Conservation (phyloP, 2,888 invertebrate genomes). For the Mamestra brassicae region DNA sequence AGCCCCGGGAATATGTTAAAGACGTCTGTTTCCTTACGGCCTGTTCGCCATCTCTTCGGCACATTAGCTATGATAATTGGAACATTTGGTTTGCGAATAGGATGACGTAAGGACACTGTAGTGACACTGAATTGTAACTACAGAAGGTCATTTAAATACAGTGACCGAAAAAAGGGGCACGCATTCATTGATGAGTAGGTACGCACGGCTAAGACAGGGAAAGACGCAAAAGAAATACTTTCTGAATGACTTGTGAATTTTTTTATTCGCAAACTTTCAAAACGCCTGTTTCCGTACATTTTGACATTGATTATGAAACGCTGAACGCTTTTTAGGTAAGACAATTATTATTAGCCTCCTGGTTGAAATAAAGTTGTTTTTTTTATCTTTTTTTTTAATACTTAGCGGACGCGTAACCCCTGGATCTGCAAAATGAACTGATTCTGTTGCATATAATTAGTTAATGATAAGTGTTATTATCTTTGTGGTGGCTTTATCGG, state of each 20-base stretch:
- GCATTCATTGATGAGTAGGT: neutral
- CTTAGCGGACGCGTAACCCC: too few species aligned
- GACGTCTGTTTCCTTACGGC: slow-evolving; percentile 69
- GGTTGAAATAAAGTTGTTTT: too few species aligned
- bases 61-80: slow-evolving; percentile 90
- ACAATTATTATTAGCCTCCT: too few species aligned
- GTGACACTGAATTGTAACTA: neutral
- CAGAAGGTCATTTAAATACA: neutral
- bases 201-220: too few species aligned
- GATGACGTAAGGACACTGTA: slow-evolving; percentile 79
- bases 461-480: neutral
- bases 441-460: neutral
- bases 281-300: too few species aligned
- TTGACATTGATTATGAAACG: too few species aligned
- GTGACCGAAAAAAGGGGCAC: neutral
- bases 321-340: too few species aligned
- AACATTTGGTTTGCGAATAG: slow-evolving; percentile 87
- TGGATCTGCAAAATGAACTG: too few species aligned
- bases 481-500: neutral
- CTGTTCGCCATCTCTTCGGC: slow-evolving; percentile 76
- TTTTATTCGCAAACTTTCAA: too few species aligned
- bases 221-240: too few species aligned
- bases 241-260: too few species aligned
- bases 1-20: slow-evolving; percentile 65
- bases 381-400: too few species aligned